Evolutionary conservation across 2,888 invertebrate species (phyloP).

Genomic region (Eurytoma californica): DNA sequence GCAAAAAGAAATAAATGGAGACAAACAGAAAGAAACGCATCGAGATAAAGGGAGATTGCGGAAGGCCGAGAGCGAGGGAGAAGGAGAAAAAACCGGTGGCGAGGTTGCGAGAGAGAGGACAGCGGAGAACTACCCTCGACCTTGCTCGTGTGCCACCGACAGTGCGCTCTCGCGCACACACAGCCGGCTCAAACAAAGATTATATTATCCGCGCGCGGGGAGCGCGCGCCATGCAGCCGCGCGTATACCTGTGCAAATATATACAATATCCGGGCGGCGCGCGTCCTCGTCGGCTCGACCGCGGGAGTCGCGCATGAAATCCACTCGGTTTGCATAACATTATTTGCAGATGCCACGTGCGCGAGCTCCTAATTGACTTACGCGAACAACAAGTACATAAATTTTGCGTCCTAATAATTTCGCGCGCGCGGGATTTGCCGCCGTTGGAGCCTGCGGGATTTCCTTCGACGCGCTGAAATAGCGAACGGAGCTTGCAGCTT

Average conservation of each 20-base stretch:
- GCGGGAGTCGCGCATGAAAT: constrained; percentile 44
- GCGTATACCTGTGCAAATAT: constrained; percentile 53
- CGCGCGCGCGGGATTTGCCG: background rate
- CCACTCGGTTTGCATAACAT: constrained; percentile 54
- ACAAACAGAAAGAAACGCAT: constrained; percentile 36
- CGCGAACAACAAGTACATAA: constrained; percentile 54
- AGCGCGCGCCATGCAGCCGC: constrained; percentile 10
- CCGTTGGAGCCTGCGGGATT: background rate
- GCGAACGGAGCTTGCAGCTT: background rate
- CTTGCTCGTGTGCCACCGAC: constrained; percentile 21
- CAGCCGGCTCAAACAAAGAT: constrained; percentile 53
- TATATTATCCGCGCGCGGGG: constrained; percentile 49
- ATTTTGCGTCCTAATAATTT: constrained; percentile 44
- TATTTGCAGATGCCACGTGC: constrained; percentile 56
- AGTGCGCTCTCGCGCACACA: constrained; percentile 24
- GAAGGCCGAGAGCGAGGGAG: background rate
- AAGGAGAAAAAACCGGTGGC: background rate
- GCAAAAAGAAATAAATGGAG: constrained; percentile 47
- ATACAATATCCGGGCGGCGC: constrained; percentile 48
- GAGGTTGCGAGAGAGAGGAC: background rate
- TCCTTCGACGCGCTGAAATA: constrained; percentile 10
- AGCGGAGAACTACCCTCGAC: constrained; percentile 21
- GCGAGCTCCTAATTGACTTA: constrained; percentile 52
- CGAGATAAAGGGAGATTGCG: constrained; percentile 29
- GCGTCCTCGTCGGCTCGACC: constrained; percentile 46